phyloP scores from a whole-genome alignment of 1,140 invertebrate species.

The Heliconius hermathena region DNA sequence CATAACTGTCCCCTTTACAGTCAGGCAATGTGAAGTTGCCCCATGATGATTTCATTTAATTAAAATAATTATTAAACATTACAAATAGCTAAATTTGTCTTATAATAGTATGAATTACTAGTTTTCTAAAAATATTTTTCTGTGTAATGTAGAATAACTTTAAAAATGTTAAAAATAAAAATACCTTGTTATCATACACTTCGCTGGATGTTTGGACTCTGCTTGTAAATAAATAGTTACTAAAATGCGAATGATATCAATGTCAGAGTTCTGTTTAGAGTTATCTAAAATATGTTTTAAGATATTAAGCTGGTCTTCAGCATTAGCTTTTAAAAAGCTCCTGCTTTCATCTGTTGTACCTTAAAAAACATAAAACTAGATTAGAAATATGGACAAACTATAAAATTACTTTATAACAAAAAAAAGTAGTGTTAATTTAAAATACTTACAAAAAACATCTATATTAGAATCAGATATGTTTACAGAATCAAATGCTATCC shows the following conservation, averaged over 20 bases:
- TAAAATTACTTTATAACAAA: not conserved
- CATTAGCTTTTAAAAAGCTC: slow-evolving; percentile 46
- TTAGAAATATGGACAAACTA: not conserved
- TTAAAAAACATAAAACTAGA: not conserved
- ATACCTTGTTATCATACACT: slow-evolving; percentile 65
- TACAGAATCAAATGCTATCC: slow-evolving; percentile 48
- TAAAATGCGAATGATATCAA: slow-evolving; percentile 49
- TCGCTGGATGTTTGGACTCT: slow-evolving; percentile 63
- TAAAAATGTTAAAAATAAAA: not conserved
- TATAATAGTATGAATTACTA: too few species aligned
- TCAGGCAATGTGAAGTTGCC: too few species aligned
- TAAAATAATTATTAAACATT: too few species aligned
- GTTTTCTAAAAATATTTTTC: not conserved
- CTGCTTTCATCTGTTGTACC: slow-evolving; percentile 19
- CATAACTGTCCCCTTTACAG: too few species aligned
- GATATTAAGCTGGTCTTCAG: slow-evolving; percentile 53
- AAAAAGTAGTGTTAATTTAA: not conserved
- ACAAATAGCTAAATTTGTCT: too few species aligned
- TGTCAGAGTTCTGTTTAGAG: slow-evolving; percentile 30
- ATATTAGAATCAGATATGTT: slow-evolving; percentile 36
- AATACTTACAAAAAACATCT: slow-evolving; percentile 23
- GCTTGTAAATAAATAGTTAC: slow-evolving; percentile 55
- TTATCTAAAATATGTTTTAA: slow-evolving; percentile 48
- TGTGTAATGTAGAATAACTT: not conserved
- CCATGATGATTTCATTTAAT: too few species aligned